phyloP scores from a whole-genome alignment of 2,888 invertebrate genomes.

The Drosophila anceps region DNA sequence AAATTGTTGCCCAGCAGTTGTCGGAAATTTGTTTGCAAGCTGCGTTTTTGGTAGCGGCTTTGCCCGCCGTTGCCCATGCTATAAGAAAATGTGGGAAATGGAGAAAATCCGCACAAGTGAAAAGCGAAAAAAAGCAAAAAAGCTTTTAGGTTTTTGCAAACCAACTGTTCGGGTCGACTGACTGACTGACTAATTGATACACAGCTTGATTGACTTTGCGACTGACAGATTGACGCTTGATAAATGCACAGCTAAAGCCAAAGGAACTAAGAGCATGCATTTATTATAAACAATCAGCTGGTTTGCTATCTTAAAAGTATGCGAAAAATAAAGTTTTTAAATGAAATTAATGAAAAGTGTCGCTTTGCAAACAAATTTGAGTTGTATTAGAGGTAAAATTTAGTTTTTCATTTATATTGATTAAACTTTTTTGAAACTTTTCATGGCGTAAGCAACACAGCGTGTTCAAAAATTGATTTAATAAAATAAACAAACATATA shows the following conservation, averaged over 20 bases:
- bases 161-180: not conserved
- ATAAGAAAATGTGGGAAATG: conserved; percentile 4
- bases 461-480: too few species aligned
- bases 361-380: not conserved
- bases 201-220: not conserved
- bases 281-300: not conserved
- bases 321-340: not conserved
- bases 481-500: too few species aligned
- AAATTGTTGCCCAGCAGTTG: conserved; percentile 72
- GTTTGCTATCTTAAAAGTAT: not conserved
- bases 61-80: conserved; percentile 33
- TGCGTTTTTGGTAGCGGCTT: conserved; percentile 28
- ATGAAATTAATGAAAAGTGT: not conserved
- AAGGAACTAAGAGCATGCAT: not conserved
- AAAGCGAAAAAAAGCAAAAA: conserved; percentile 49
- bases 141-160: conserved; percentile 23
- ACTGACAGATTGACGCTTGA: conserved; percentile 1
- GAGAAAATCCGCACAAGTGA: conserved; percentile 11
- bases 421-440: too few species aligned
- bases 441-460: too few species aligned
- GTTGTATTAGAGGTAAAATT: not conserved
- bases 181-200: conserved; percentile 2
- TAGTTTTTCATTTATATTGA: too few species aligned
- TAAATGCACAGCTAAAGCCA: not conserved
- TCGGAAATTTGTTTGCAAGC: conserved; percentile 70